phyloP scores from a whole-genome alignment of 1,140 invertebrate genomes.

The Heliconius hewitsoni region DNA sequence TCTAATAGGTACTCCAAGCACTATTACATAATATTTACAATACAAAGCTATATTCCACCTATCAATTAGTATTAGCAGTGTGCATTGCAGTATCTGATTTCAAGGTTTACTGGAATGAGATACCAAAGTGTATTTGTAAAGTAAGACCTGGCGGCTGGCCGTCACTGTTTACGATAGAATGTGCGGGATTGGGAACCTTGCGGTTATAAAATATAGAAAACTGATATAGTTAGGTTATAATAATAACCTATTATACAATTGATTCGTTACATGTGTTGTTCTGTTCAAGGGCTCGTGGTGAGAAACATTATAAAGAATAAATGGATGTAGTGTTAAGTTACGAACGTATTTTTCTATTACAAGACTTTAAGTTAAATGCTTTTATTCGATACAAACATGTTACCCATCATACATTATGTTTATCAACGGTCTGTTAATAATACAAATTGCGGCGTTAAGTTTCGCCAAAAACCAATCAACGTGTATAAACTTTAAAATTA shows the following conservation, averaged over 20 bases:
- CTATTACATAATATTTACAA: not conserved
- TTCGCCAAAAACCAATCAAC: too few species aligned
- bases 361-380: too few species aligned
- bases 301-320: too few species aligned
- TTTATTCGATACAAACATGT: too few species aligned
- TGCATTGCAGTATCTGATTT: slow-evolving; percentile 22
- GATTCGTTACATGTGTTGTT: too few species aligned
- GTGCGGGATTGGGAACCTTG: slow-evolving; percentile 9
- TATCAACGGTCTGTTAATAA: too few species aligned
- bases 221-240: not conserved
- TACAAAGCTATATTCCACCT: not conserved
- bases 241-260: not conserved
- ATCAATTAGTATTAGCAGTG: slow-evolving; percentile 8
- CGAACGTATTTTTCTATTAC: too few species aligned
- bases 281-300: too few species aligned
- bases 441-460: too few species aligned
- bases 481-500: too few species aligned
- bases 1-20: not conserved
- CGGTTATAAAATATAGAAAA: not conserved
- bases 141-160: slow-evolving; percentile 2
- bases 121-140: slow-evolving; percentile 22
- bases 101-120: slow-evolving; percentile 29
- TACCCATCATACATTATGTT: too few species aligned
- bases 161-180: not conserved
- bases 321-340: too few species aligned